Conservation (phyloP, 2,888 invertebrate genomes). For the Cataglyphis cursor region DNA sequence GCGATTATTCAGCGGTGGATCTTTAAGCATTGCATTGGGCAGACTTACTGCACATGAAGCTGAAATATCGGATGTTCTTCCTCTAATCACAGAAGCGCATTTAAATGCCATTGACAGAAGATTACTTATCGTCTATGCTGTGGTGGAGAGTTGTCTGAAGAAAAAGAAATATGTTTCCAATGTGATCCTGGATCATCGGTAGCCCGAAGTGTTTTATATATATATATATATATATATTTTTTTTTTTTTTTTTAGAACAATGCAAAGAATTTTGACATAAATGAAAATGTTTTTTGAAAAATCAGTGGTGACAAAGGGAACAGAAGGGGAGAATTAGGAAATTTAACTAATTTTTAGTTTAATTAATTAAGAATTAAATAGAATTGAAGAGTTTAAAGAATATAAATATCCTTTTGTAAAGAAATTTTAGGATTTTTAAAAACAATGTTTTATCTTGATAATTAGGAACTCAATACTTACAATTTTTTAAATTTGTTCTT, state of each 20-base stretch:
- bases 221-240: too few relatives aligned
- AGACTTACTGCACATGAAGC: slow-evolving; percentile 86
- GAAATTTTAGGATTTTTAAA: neutral
- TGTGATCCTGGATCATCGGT: slow-evolving; percentile 82
- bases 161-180: slow-evolving; percentile 84
- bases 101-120: slow-evolving; percentile 93
- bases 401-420: neutral
- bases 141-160: slow-evolving; percentile 92
- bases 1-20: slow-evolving; percentile 91
- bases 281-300: slow-evolving; percentile 15
- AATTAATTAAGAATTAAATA: neutral
- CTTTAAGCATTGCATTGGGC: slow-evolving; percentile 89
- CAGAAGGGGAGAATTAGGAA: neutral
- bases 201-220: slow-evolving; percentile 57
- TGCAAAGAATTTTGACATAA: neutral
- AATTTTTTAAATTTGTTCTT: neutral
- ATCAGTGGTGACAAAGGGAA: neutral
- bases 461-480: neutral
- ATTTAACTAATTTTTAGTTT: slow-evolving; percentile 3
- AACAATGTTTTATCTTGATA: too few relatives aligned
- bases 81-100: slow-evolving; percentile 91
- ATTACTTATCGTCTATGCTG: slow-evolving; percentile 91
- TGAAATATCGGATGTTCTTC: slow-evolving; percentile 87
- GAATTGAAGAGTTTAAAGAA: neutral
- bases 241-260: slow-evolving; percentile 20